Conservation (phyloP, 2,888 invertebrate genomes). For the Ischnura elegans region DNA sequence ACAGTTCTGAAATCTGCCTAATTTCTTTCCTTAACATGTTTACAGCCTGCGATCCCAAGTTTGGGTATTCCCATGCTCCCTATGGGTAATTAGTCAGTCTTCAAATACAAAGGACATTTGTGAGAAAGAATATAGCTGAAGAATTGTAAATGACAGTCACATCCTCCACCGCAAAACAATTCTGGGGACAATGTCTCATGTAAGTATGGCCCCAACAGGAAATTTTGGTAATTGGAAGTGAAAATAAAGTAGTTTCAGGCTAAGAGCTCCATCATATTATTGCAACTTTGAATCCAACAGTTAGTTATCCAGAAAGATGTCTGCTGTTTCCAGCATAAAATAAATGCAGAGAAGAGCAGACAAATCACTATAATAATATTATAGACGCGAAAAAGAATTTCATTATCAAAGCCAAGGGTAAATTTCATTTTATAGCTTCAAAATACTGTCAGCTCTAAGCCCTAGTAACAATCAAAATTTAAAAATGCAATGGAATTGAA, state of each 20-base stretch:
- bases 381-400: not conserved
- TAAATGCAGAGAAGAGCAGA: not conserved
- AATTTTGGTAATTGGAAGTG: not conserved
- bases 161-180: constrained; percentile 54
- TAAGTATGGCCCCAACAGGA: constrained; percentile 14
- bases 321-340: not conserved
- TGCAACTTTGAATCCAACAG: not conserved
- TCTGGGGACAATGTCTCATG: constrained; percentile 36
- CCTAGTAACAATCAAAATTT: not conserved
- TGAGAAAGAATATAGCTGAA: constrained; percentile 35
- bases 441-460: not conserved
- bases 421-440: not conserved
- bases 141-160: not conserved
- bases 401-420: not conserved
- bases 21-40: constrained; percentile 38
- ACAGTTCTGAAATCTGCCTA: constrained; percentile 16
- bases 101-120: constrained; percentile 44
- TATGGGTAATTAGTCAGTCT: constrained; percentile 55
- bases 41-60: constrained; percentile 33
- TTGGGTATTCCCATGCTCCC: constrained; percentile 53
- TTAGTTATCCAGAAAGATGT: not conserved
- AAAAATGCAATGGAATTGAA: not conserved
- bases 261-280: not conserved
- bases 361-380: not conserved
- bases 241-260: constrained; percentile 31